phyloP scores from a whole-genome alignment of 1,140 invertebrate species.

The Yoshiicerus persimilis region DNA sequence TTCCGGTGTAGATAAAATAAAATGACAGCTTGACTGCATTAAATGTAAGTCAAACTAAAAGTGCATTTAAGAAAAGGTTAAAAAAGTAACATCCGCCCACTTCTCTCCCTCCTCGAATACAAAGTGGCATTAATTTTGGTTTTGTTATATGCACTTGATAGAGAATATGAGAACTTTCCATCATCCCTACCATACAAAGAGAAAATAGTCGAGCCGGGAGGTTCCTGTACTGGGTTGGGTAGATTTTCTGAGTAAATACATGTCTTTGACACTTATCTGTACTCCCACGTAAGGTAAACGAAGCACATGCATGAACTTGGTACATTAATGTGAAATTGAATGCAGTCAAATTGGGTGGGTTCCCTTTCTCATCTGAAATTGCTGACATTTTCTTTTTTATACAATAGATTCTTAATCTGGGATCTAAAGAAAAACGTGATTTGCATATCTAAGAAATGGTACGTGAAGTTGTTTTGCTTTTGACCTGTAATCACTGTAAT shows the following conservation, averaged over 20 bases:
- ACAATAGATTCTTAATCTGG: neutral
- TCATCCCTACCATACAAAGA: neutral
- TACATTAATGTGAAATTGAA: neutral
- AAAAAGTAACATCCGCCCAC: neutral
- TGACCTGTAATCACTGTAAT: neutral
- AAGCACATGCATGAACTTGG: neutral
- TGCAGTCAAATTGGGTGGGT: neutral
- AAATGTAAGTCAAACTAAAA: too few species aligned
- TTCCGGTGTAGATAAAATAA: too few species aligned
- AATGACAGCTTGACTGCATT: too few species aligned
- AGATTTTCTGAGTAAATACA: neutral
- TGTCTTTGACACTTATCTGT: neutral
- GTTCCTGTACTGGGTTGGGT: neutral
- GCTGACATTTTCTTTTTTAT: neutral
- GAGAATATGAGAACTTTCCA: neutral
- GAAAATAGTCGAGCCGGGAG: neutral
- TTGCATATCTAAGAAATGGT: neutral
- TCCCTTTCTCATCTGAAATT: neutral
- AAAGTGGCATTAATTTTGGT: neutral
- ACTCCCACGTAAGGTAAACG: neutral
- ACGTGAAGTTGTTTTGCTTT: neutral
- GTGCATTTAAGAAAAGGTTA: neutral
- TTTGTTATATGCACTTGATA: neutral
- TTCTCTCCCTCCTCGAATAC: neutral
- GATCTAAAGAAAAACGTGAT: neutral